Evolutionary conservation across 2,797 vertebrate species (phyloP).

Genomic region (Acropternis orthonyx): DNA sequence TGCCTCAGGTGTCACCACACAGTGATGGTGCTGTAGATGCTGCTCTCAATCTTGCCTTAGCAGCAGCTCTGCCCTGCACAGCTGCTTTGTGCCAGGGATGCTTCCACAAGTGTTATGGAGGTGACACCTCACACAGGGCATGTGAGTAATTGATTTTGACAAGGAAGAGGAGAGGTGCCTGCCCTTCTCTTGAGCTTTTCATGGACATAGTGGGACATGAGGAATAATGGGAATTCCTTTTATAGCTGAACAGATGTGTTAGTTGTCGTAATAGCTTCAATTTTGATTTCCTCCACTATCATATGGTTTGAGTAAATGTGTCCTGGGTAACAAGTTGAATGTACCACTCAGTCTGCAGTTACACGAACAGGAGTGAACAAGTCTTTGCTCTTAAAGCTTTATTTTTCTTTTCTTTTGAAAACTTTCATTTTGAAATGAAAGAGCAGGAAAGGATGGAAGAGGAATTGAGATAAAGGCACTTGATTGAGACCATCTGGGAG

Average conservation of each 20-base stretch:
- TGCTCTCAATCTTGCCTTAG: not conserved
- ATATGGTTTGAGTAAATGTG: not conserved
- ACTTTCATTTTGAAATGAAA: not conserved
- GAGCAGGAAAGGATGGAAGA: not conserved
- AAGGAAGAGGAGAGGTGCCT: not conserved
- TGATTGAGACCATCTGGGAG: not conserved
- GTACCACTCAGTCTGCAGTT: not conserved
- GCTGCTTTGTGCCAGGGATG: not conserved
- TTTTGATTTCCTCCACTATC: not conserved
- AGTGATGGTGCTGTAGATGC: rapidly evolving
- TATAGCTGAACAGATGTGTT: not conserved
- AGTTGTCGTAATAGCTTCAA: not conserved
- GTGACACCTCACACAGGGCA: not conserved
- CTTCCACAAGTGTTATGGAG: not conserved
- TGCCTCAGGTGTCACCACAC: not conserved
- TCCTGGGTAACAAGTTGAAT: not conserved
- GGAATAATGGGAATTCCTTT: not conserved
- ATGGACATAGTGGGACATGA: not conserved
- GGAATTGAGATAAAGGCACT: not conserved
- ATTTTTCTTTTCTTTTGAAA: not conserved
- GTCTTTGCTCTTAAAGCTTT: not conserved
- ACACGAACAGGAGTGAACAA: rapidly evolving
- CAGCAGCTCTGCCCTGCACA: not conserved
- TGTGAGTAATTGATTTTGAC: not conserved
- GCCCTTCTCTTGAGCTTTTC: not conserved